A percentile compares a stretch with the other conserved stretches of the same genome.
These are phyloP conservation scores for Dolichotis patagonum DNA, from an alignment of 2,113 vertebrate species.

Conservation along the genomic window DNA sequence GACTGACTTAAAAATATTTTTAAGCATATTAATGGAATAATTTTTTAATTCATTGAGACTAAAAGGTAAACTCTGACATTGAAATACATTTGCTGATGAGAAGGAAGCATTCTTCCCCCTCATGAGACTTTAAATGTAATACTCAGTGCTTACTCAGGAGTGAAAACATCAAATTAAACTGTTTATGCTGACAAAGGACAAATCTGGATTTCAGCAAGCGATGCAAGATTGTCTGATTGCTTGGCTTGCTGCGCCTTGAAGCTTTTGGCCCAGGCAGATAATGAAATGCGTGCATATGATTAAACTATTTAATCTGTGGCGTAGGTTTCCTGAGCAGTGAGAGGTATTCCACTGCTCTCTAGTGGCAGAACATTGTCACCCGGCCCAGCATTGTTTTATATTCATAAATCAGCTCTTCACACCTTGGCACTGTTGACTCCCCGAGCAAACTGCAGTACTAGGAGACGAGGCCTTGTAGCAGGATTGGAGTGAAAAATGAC, in stretches of 20 bases:
- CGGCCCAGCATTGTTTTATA: slow-evolving; percentile 81
- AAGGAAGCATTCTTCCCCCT: slow-evolving; percentile 87
- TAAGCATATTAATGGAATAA: slow-evolving; percentile 48
- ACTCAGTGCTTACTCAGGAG: slow-evolving; percentile 96
- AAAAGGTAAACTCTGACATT: slow-evolving; percentile 72
- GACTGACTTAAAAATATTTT: slow-evolving; percentile 57
- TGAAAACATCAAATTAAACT: slow-evolving; percentile 97
- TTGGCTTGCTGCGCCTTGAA: slow-evolving; percentile 89
- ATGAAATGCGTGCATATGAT: slow-evolving; percentile 95
- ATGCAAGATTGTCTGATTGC: slow-evolving; percentile 95
- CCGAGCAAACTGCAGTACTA: slow-evolving; percentile 79
- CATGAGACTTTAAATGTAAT: slow-evolving; percentile 88
- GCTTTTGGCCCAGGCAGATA: slow-evolving; percentile 91
- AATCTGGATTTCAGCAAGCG: slow-evolving; percentile 95
- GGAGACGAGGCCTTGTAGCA: slow-evolving; percentile 83
- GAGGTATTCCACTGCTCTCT: slow-evolving; percentile 87
- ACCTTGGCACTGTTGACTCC: slow-evolving; percentile 82
- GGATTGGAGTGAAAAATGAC: slow-evolving; percentile 88
- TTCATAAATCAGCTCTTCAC: slow-evolving; percentile 89
- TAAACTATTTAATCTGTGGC: slow-evolving; percentile 85
- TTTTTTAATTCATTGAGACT: slow-evolving; percentile 71
- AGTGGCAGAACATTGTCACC: slow-evolving; percentile 83
- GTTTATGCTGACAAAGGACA: slow-evolving; percentile 99
- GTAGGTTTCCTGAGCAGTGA: slow-evolving; percentile 67
- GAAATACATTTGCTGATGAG: slow-evolving; percentile 86